Percentiles rank a stretch among this genome's conserved stretches.
phyloP scores from a whole-genome alignment of 2,888 invertebrate genomes.

The Orthosia cruda region DNA sequence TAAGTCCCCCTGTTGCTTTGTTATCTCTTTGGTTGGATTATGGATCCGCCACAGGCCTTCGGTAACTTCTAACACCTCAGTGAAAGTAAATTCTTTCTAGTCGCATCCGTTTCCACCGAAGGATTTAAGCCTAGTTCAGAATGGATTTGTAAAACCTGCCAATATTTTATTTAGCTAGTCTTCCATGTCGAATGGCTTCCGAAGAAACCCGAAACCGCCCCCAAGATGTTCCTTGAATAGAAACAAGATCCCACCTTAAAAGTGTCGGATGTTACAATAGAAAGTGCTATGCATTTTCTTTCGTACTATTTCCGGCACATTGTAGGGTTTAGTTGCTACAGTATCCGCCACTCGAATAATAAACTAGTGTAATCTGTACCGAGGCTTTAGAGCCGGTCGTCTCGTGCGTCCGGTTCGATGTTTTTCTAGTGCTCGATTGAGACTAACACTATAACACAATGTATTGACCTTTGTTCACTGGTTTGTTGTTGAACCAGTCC shows the following conservation, averaged over 20 bases:
- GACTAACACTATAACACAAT: constrained; percentile 62
- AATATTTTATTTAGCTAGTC: constrained; percentile 46
- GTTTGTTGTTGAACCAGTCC: constrained; percentile 60
- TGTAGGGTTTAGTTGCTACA: constrained; percentile 42
- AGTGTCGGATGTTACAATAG: constrained; percentile 58
- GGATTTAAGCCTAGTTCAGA: constrained; percentile 59
- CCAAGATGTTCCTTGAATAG: constrained; percentile 56
- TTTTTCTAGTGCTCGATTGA: constrained; percentile 64
- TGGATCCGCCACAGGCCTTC: constrained; percentile 60
- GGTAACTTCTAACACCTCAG: constrained; percentile 65
- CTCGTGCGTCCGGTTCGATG: constrained; percentile 52
- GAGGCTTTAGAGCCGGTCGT: constrained; percentile 56
- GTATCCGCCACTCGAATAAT: constrained; percentile 53
- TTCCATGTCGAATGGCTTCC: constrained; percentile 28
- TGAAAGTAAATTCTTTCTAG: constrained; percentile 78
- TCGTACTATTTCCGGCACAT: constrained; percentile 50
- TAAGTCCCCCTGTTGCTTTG: constrained; percentile 67
- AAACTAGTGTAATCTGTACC: constrained; percentile 56
- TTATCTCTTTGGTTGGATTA: constrained; percentile 68
- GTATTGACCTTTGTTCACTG: constrained; percentile 65
- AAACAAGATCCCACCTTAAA: constrained; percentile 53
- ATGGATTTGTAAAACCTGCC: constrained; percentile 17
- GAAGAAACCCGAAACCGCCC: constrained; percentile 30
- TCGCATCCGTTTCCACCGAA: constrained; percentile 50
- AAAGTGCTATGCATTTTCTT: constrained; percentile 59